These are phyloP conservation scores for Holothuria glaberrima DNA, from an alignment of 35 echinoderm and acorn worm species.

Conservation along the genomic window DNA sequence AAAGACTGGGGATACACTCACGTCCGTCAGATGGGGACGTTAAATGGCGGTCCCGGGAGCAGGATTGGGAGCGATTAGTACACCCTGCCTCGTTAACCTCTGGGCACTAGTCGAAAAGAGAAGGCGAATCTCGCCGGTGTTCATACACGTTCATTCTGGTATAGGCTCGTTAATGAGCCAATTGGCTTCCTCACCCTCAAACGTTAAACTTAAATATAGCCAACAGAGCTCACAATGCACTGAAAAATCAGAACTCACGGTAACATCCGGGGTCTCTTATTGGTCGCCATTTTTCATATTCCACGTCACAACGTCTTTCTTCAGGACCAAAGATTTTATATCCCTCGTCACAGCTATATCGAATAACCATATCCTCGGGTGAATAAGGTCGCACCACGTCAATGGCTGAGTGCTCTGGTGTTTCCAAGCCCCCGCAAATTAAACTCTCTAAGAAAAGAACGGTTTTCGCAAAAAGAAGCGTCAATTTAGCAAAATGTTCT, in stretches of 20 bases:
- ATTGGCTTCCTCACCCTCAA: too few relatives aligned
- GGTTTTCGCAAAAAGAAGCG: background rate
- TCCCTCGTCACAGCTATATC: slow-evolving; percentile 84
- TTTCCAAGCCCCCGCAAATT: slow-evolving; percentile 81
- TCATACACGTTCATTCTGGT: too few relatives aligned
- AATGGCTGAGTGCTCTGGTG: slow-evolving; percentile 68
- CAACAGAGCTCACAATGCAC: too few relatives aligned
- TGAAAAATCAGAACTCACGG: slow-evolving; percentile 61
- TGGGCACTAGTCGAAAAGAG: too few relatives aligned
- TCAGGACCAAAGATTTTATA: slow-evolving; percentile 79
- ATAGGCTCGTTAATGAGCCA: too few relatives aligned
- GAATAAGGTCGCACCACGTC: slow-evolving; percentile 55
- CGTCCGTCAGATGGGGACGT: too few relatives aligned
- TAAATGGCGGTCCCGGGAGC: too few relatives aligned
- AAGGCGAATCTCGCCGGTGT: too few relatives aligned
- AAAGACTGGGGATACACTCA: too few relatives aligned
- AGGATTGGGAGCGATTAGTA: too few relatives aligned
- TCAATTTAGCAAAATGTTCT: background rate
- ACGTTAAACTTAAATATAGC: too few relatives aligned
- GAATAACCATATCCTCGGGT: slow-evolving; percentile 68
- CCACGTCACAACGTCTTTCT: slow-evolving; percentile 74
- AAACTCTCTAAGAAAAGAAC: slow-evolving; percentile 72
- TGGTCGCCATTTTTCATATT: slow-evolving; percentile 81
- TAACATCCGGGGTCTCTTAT: slow-evolving; percentile 70
- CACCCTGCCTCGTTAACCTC: too few relatives aligned